phyloP scores from a whole-genome alignment of 2,888 invertebrate species.

The Polietes domitor region DNA sequence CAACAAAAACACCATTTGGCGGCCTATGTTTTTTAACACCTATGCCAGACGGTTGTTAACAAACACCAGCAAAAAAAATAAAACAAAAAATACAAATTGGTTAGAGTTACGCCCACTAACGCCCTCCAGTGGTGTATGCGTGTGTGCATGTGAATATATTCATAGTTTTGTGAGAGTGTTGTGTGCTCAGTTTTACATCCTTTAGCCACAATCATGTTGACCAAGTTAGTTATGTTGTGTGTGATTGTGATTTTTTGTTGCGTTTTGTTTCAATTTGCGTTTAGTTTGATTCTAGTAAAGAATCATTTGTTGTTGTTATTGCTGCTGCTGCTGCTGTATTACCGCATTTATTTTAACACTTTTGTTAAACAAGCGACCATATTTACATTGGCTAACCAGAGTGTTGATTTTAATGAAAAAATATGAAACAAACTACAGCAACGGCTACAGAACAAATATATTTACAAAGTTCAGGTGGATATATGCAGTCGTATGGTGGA shows the following conservation, averaged over 20 bases:
- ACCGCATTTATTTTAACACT: slow-evolving; percentile 66
- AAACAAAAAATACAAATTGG: slow-evolving; percentile 57
- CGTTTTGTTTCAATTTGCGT: slow-evolving; percentile 58
- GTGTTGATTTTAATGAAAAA: slow-evolving; percentile 68
- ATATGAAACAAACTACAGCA: slow-evolving; percentile 44
- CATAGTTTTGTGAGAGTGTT: slow-evolving; percentile 33
- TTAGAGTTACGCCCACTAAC: slow-evolving; percentile 63
- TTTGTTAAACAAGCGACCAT: slow-evolving; percentile 67
- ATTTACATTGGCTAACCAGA: slow-evolving; percentile 75
- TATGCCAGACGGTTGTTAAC: slow-evolving; percentile 23
- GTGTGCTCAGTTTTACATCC: slow-evolving; percentile 9
- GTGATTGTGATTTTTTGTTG: slow-evolving; percentile 43
- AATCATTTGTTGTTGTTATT: slow-evolving; percentile 28
- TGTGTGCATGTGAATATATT: slow-evolving; percentile 5
- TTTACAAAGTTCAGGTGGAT: too few relatives aligned
- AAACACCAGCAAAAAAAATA: slow-evolving; percentile 14
- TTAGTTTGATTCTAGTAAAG: slow-evolving; percentile 62
- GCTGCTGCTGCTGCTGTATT: background rate
- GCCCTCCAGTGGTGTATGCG: slow-evolving; percentile 42
- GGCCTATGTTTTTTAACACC: slow-evolving; percentile 57
- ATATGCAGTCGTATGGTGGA: too few relatives aligned
- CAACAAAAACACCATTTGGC: slow-evolving; percentile 48
- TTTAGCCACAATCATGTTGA: slow-evolving; percentile 12
- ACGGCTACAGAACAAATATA: too few relatives aligned
- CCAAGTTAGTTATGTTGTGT: slow-evolving; percentile 32